Evolutionary conservation across 2,797 vertebrate genomes (phyloP), one percentile per base, ranked within the genome.

Genomic region (Ara ararauna): DNA sequence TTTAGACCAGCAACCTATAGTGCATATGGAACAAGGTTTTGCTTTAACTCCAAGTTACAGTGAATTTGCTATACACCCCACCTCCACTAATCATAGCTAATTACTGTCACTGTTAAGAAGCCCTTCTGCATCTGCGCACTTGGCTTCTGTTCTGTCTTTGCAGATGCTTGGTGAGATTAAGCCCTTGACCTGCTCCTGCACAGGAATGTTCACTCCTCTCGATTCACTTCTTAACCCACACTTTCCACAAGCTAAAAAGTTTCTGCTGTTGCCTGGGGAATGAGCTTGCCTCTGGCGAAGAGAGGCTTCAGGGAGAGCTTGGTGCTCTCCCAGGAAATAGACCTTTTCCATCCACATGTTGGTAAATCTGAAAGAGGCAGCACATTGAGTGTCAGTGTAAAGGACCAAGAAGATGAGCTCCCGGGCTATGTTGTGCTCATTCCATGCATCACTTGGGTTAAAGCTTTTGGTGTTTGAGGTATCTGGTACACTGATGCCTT

Each of bases 151-250:
- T 81, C 38, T 56, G 29, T 22, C 15, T 71, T 34, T 67, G 53
- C 0, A 0, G 21, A 26, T 81, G 26, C 18, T 45, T 54, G 38
- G 27, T 80, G 21, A 71, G 30, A 24, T 34, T 62, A 32, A 67
- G 44, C 9, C 47, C 42, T 10, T 1, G 1, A 3, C 11, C 42
- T 72, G 8, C 32, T 60, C 27, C 26, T 6, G 2, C 18, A 7
- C 5, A 3, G 23, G 15, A 19, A 17, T 71, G 27, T 54, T 86
- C 19, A 29, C 4, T 5, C 21, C 19, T 34, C 34, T 83, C 4
- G 1, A 4, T 51, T 56, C 14, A 16, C 5, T 65, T 82, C 29
- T 82, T 54, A 76, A n/a, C 5, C 36, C 44, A 32, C 30, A 16
- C 1, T 70, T 83, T 42, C n/a, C 32, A 19, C 32, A 20, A 48